phyloP scores from a whole-genome alignment of 2,797 vertebrate species.

The Enteromius viviparus region DNA sequence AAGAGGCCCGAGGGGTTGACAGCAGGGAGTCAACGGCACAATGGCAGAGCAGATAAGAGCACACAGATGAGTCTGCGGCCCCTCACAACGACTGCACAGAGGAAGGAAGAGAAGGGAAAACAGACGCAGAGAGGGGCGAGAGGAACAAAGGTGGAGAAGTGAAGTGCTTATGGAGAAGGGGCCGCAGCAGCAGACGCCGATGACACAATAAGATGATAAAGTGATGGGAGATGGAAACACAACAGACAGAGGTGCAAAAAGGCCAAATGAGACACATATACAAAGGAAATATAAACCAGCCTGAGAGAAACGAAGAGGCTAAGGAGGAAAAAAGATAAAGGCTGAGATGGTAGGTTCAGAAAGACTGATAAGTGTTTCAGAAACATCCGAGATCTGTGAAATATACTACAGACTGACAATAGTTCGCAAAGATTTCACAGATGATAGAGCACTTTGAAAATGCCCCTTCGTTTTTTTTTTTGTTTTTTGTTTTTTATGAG shows the following conservation, averaged over 20 bases:
- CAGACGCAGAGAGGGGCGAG: neutral
- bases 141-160: slow-evolving; percentile 46
- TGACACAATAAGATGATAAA: slow-evolving; percentile 19
- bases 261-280: neutral
- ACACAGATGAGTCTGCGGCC: slow-evolving; percentile 16
- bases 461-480: neutral
- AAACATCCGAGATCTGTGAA: slow-evolving; percentile 1
- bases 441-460: neutral
- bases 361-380: slow-evolving; percentile 48
- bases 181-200: neutral
- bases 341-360: neutral
- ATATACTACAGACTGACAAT: neutral
- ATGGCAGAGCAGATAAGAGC: slow-evolving; percentile 57
- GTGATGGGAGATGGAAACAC: neutral
- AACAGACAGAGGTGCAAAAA: neutral
- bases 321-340: neutral
- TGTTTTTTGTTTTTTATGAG: neutral
- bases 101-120: neutral
- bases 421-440: neutral
- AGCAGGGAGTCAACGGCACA: slow-evolving; percentile 59
- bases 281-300: neutral
- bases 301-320: neutral
- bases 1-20: slow-evolving; percentile 60
- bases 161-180: slow-evolving; percentile 9
- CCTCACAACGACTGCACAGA: slow-evolving; percentile 14